phyloP scores from a whole-genome alignment of 1,140 invertebrate genomes.

The Oreohelix idahoensis region DNA sequence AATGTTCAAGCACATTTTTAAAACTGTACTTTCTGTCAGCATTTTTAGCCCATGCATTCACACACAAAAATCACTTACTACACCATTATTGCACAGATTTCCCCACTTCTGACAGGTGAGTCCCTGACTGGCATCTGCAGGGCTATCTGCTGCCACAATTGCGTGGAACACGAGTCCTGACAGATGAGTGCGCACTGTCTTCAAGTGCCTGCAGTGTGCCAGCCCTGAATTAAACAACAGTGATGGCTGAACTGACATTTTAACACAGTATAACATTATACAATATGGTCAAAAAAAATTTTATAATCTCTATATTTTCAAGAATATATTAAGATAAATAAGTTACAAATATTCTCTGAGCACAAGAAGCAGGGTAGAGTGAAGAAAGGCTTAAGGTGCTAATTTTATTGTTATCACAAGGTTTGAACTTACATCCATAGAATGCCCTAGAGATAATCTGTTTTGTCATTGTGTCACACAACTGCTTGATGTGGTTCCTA shows the following conservation, averaged over 20 bases:
- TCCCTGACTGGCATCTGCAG: slow-evolving; percentile 60
- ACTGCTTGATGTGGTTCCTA: slow-evolving; percentile 78
- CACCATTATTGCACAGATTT: slow-evolving; percentile 60
- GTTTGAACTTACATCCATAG: slow-evolving; percentile 84
- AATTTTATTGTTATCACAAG: no score
- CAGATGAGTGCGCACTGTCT: slow-evolving; percentile 91
- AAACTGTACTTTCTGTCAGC: no score
- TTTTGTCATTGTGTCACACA: slow-evolving; percentile 94
- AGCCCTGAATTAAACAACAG: slow-evolving; percentile 81
- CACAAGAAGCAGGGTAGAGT: no score
- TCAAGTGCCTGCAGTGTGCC: slow-evolving; percentile 91
- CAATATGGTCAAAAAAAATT: no score
- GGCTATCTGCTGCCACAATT: slow-evolving; percentile 59
- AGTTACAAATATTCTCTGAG: not conserved
- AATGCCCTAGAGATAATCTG: slow-evolving; percentile 96
- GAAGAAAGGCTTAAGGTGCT: no score
- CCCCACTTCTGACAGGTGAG: slow-evolving; percentile 65
- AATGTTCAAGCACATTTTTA: no score
- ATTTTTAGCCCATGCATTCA: no score
- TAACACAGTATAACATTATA: no score
- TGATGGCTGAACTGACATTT: no score
- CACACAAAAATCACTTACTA: slow-evolving; percentile 48
- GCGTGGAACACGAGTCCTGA: slow-evolving; percentile 83
- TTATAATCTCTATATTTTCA: no score
- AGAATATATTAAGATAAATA: not conserved